These are phyloP conservation scores for Balearica regulorum DNA, from an alignment of 2,797 vertebrate genomes.

Conservation along the genomic window DNA sequence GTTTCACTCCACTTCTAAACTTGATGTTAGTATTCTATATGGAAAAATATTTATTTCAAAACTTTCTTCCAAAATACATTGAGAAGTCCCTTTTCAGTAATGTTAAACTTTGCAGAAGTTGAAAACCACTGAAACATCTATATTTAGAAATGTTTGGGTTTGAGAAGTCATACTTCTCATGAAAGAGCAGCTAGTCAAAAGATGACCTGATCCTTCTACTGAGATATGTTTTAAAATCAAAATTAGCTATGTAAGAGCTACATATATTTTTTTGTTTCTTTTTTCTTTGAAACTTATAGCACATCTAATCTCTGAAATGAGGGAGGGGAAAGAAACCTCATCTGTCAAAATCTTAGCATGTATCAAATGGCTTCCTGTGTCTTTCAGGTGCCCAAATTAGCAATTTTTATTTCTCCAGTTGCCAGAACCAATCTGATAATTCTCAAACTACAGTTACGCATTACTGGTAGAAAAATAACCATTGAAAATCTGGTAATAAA, in stretches of 20 bases:
- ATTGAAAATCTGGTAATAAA: not conserved
- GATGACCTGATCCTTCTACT: not conserved
- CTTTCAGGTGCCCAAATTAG: not conserved
- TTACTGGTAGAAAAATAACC: not conserved
- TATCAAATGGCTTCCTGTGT: not conserved
- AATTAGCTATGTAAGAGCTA: not conserved
- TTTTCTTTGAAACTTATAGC: not conserved
- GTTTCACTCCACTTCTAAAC: not conserved
- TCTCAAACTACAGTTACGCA: not conserved
- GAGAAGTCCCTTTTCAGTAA: not conserved
- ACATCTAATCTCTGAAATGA: not conserved
- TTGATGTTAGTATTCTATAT: not conserved
- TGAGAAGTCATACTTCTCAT: not conserved
- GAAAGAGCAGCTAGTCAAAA: not conserved
- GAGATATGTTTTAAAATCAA: not conserved
- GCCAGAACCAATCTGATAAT: not conserved
- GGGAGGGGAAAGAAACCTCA: not conserved
- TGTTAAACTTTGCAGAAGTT: not conserved
- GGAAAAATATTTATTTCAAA: not conserved
- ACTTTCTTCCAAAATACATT: not conserved
- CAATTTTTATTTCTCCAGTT: not conserved
- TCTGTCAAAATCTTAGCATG: not conserved
- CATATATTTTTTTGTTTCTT: not conserved
- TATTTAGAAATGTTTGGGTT: not conserved
- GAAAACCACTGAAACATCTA: not conserved